Evolutionary conservation across 2,797 vertebrate species (phyloP), one percentile per base, ranked within the genome.

Genomic region (Poeciliopsis turneri): DNA sequence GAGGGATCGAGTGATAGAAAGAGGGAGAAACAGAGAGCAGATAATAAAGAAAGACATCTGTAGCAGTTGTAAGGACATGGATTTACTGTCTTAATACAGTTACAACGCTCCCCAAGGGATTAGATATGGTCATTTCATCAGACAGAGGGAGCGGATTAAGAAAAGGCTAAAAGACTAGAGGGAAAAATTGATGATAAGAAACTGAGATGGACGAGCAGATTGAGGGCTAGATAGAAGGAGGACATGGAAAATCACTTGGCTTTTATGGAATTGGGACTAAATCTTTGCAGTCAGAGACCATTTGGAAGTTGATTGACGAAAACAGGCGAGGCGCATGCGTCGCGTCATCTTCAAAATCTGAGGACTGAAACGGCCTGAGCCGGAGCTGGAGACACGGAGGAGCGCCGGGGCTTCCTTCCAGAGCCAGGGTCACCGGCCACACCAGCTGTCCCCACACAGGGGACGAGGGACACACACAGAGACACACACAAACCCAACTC

Each of bases 11-110:
- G 84, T 74, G 88, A 90, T 82, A 61, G 83, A 89, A 75, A 86
- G 88, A 83, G 86, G 89, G 78, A 88, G 86, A 84, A 74, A 85
- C 86, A 88, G 80, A 88, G 86, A 84, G 75, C 76, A 89, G 92
- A 93, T 93, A 88, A 94, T 92, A 90, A 91, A 92, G 92, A 93
- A 92, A 94, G 92, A 94, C 94, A 94, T 94, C 88, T 93, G 92
- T 92, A 91, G 92, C 85, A 59, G 84, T 91, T 92, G 90, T 92
- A 92, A 94, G 89, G 88, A 94, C 90, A 81, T 87, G 92, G 93
- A 93, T 94, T 94, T 94, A 84, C 87, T 89, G 91, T 94, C 93
- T 93, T 94, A 93, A 94, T 92, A 91, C 91, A 92, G 90, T 93
- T 92, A 92, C 85, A 86, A 86, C 87, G 87, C 87, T 92, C 93